These are phyloP conservation scores for Hemiscyllium ocellatum DNA, from an alignment of 2,113 vertebrate species.

Conservation along the genomic window DNA sequence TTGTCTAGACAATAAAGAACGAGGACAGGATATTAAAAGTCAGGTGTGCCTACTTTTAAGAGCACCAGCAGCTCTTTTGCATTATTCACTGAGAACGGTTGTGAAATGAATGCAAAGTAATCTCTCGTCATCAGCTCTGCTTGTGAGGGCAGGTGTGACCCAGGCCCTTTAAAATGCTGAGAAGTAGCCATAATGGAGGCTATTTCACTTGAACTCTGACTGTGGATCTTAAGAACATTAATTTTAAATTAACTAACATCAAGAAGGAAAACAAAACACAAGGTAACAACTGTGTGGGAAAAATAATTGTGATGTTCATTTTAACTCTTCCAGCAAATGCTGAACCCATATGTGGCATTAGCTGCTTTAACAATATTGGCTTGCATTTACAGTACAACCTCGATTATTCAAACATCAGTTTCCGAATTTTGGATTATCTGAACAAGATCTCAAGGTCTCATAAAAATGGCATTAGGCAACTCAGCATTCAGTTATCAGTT, in stretches of 20 bases:
- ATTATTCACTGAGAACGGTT: not conserved
- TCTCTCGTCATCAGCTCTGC: not conserved
- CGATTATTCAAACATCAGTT: no score
- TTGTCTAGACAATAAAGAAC: constrained; percentile 20
- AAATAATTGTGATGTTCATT: not conserved
- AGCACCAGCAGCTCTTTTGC: not conserved
- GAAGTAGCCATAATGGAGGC: not conserved
- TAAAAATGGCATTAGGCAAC: no score
- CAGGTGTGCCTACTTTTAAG: constrained; percentile 7
- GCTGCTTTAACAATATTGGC: not conserved
- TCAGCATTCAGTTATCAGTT: no score
- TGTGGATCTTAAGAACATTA: not conserved
- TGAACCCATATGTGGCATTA: not conserved
- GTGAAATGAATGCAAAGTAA: constrained; percentile 7
- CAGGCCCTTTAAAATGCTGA: not conserved
- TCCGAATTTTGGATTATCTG: no score
- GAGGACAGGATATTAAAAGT: constrained; percentile 27
- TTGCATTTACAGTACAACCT: not conserved
- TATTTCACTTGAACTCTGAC: not conserved
- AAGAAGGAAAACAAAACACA: not conserved
- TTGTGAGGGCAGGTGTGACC: not conserved
- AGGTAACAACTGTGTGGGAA: not conserved
- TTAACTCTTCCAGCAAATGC: not conserved
- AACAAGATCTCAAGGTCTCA: no score
- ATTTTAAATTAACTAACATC: not conserved